Evolutionary conservation across 2,797 vertebrate species (phyloP).

Genomic region (Dendrocincla fuliginosa): DNA sequence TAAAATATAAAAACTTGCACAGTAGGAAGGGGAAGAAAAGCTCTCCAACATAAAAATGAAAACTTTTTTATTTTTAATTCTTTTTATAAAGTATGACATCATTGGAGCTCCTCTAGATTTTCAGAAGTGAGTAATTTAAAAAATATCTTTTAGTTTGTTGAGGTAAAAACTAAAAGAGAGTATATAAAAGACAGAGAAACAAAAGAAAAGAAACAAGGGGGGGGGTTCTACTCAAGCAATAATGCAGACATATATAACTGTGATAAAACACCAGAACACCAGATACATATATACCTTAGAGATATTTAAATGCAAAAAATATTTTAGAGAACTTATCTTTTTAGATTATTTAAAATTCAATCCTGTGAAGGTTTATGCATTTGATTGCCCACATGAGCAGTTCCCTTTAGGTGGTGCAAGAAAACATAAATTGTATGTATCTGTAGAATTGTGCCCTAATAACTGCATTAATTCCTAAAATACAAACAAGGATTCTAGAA

Average conservation of each 20-base stretch:
- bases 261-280: neutral
- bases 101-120: neutral
- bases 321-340: neutral
- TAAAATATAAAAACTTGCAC: constrained; percentile 9
- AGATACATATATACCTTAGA: neutral
- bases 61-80: neutral
- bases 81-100: neutral
- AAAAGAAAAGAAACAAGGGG: neutral
- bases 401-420: neutral
- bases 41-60: neutral
- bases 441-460: neutral
- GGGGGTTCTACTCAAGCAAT: neutral
- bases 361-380: neutral
- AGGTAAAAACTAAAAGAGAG: neutral
- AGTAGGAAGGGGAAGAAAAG: neutral
- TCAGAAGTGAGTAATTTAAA: neutral
- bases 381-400: neutral
- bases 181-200: neutral
- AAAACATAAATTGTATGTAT: neutral
- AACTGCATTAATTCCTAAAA: neutral
- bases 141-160: neutral
- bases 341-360: neutral
- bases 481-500: neutral
- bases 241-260: neutral
- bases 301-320: neutral